Evolutionary conservation across 2,888 invertebrate species (phyloP).

Genomic region (Conops quadrifasciatus): DNA sequence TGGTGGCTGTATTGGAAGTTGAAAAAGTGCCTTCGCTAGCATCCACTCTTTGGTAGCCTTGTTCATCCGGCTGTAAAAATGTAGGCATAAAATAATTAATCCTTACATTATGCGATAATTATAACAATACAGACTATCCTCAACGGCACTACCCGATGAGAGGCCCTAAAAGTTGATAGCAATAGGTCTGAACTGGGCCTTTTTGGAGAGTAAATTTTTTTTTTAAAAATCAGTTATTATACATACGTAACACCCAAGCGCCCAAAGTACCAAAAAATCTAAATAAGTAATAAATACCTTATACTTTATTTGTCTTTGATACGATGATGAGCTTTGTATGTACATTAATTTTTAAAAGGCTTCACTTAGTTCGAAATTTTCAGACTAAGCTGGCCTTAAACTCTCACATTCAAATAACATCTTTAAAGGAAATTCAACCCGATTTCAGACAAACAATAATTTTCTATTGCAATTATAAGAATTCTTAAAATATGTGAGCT

Average conservation of each 20-base stretch:
- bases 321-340: no score
- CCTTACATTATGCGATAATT: constrained; percentile 18
- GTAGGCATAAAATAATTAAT: background rate
- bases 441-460: background rate
- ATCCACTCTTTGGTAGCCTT: constrained; percentile 62
- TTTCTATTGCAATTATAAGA: no score
- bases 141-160: no score
- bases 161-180: background rate
- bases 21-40: constrained; percentile 67
- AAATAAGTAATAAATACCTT: background rate
- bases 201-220: no score
- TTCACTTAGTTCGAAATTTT: background rate
- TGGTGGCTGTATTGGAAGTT: constrained; percentile 71
- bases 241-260: no score
- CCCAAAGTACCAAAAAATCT: background rate
- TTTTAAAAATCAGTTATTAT: no score
- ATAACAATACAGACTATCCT: no score
- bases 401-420: no score
- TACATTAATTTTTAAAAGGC: no score
- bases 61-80: constrained; percentile 53
- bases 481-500: no score
- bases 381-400: background rate
- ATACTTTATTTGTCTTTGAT: background rate
- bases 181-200: no score
- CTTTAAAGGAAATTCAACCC: no score